Conservation (phyloP, 2,888 invertebrate species). For the Agrotis clavis region DNA sequence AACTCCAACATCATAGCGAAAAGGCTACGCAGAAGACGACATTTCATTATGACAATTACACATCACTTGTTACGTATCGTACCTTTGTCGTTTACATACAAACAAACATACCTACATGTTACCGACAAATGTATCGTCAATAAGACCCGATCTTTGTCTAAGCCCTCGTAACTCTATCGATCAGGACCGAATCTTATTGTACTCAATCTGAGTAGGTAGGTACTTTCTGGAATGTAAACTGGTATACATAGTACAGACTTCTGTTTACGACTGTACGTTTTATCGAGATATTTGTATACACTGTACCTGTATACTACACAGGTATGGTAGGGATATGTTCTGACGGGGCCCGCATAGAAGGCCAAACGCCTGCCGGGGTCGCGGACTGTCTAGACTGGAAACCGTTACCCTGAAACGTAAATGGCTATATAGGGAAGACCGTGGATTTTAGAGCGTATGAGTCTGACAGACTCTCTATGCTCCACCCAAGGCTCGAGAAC, state of each 20-base stretch:
- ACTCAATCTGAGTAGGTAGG: constrained; percentile 17
- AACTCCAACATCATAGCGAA: neutral
- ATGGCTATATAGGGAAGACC: no score
- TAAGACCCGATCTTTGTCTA: constrained; percentile 32
- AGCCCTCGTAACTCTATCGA: constrained; percentile 41
- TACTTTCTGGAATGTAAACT: constrained; percentile 29
- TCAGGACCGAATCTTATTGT: constrained; percentile 39
- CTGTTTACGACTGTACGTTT: constrained; percentile 11
- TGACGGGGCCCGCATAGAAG: no score
- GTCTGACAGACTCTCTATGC: no score
- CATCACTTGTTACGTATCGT: neutral
- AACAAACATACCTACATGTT: constrained; percentile 9
- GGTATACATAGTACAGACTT: constrained; percentile 22
- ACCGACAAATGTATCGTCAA: constrained; percentile 10
- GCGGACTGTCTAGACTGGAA: no score
- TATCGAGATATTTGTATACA: constrained; percentile 18
- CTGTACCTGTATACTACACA: no score
- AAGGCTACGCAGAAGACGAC: neutral
- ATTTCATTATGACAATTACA: constrained; percentile 1
- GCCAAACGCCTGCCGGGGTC: no score
- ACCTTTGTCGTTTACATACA: constrained; percentile 1
- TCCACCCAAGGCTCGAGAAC: no score
- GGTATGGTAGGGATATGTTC: neutral
- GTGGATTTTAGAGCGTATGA: no score
- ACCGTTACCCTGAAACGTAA: no score